A percentile compares a stretch with the other conserved stretches of the same genome.
These are phyloP conservation scores for Leptothorax acervorum DNA, from an alignment of 2,888 invertebrate species.

Conservation along the genomic window DNA sequence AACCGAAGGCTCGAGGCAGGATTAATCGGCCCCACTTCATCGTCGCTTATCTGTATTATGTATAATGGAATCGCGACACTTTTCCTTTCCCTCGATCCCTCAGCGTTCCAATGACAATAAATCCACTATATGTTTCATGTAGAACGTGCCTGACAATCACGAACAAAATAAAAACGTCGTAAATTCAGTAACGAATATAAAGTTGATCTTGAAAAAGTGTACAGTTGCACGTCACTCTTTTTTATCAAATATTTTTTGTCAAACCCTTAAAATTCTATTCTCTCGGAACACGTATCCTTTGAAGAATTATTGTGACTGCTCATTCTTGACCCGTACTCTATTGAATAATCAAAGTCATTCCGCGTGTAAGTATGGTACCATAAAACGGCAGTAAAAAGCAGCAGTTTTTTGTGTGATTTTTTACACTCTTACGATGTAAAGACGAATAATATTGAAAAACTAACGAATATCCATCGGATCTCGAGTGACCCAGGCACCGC, in stretches of 20 bases:
- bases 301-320: no score
- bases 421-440: not conserved
- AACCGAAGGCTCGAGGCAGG: constrained; percentile 39
- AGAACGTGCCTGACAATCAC: not conserved
- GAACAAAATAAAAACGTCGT: not conserved
- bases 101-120: not conserved
- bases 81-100: not conserved
- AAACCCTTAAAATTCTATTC: not conserved
- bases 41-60: constrained; percentile 23
- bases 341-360: no score
- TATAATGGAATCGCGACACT: not conserved
- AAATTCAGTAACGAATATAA: not conserved
- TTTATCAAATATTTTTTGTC: not conserved
- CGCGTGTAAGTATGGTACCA: no score
- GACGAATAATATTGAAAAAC: not conserved
- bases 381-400: not conserved
- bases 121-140: not conserved
- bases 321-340: no score
- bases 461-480: not conserved
- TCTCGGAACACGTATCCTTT: no score
- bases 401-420: not conserved
- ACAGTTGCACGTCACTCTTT: not conserved
- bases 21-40: constrained; percentile 61
- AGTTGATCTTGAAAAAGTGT: constrained; percentile 18
- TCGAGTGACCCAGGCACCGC: not conserved